phyloP scores from a whole-genome alignment of 2,113 vertebrate genomes.

The Colistium nudipinnis region DNA sequence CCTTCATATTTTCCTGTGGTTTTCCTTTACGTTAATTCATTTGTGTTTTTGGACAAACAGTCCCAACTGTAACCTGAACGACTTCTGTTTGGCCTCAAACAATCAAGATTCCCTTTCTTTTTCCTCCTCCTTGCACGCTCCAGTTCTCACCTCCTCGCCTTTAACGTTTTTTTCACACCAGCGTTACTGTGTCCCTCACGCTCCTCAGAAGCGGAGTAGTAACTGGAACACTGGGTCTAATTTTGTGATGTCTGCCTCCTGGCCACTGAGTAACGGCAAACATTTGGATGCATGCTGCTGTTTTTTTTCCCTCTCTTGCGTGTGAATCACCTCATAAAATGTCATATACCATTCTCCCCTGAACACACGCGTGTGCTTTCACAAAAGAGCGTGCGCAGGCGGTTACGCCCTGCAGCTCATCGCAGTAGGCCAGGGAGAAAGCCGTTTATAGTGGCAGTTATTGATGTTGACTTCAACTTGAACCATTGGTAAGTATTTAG shows the following conservation, averaged over 20 bases:
- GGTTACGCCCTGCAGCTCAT: too few relatives aligned
- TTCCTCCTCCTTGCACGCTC: background rate
- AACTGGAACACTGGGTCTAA: conserved; percentile 45
- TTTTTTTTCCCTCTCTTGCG: too few relatives aligned
- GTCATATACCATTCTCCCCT: conserved; percentile 24
- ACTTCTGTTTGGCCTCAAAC: background rate
- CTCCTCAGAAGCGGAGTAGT: conserved; percentile 14
- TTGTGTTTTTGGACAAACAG: background rate
- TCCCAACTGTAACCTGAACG: background rate
- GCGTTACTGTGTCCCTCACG: conserved; percentile 9
- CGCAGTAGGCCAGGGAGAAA: too few relatives aligned
- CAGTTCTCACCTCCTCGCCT: conserved; percentile 5
- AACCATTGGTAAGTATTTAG: too few relatives aligned
- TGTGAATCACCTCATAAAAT: too few relatives aligned
- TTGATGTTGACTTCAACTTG: too few relatives aligned
- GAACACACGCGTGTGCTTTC: too few relatives aligned
- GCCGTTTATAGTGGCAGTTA: too few relatives aligned
- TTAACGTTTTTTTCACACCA: background rate
- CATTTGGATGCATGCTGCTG: conserved; percentile 24
- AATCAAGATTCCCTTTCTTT: background rate
- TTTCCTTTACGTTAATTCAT: background rate
- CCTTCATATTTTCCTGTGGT: background rate
- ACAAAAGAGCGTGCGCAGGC: too few relatives aligned
- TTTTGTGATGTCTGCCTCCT: conserved; percentile 38
- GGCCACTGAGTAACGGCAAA: conserved; percentile 32